Evolutionary conservation across 1,140 invertebrate species (phyloP).

Genomic region (Sminthurinus signatus): DNA sequence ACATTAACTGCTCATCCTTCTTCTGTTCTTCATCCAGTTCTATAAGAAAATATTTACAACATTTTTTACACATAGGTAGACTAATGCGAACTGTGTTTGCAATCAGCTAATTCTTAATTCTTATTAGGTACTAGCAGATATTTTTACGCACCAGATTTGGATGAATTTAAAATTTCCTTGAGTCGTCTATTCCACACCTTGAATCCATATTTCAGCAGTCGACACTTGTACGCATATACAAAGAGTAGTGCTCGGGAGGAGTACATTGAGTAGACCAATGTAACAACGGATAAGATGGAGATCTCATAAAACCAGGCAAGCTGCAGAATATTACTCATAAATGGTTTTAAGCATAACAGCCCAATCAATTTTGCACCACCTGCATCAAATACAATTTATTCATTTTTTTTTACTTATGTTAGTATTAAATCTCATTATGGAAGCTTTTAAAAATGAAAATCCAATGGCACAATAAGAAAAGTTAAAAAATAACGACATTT

Average conservation of each 20-base stretch:
- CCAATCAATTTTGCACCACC: slow-evolving; percentile 26
- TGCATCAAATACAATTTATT: too few relatives aligned
- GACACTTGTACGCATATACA: slow-evolving; percentile 28
- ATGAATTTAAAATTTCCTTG: neutral
- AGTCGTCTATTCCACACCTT: slow-evolving; percentile 30
- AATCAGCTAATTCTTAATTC: too few relatives aligned
- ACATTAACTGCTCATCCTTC: slow-evolving; percentile 5
- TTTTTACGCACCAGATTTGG: neutral
- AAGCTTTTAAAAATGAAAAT: neutral
- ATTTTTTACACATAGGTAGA: too few relatives aligned
- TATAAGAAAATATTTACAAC: too few relatives aligned
- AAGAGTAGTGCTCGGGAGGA: slow-evolving; percentile 30
- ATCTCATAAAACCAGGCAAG: neutral
- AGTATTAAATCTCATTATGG: too few relatives aligned
- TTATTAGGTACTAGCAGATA: too few relatives aligned
- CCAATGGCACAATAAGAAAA: too few relatives aligned
- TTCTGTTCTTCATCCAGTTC: neutral
- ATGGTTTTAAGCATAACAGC: slow-evolving; percentile 20
- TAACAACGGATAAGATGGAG: slow-evolving; percentile 17
- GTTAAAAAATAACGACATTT: too few relatives aligned
- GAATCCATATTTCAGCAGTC: slow-evolving; percentile 24
- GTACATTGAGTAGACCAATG: slow-evolving; percentile 31
- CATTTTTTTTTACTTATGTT: too few relatives aligned
- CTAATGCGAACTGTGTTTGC: too few relatives aligned
- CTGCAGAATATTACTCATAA: neutral